Evolutionary conservation across 2,113 vertebrate genomes (phyloP), one percentile per base, ranked within the genome.

Genomic region (Glaucidium brasilianum): DNA sequence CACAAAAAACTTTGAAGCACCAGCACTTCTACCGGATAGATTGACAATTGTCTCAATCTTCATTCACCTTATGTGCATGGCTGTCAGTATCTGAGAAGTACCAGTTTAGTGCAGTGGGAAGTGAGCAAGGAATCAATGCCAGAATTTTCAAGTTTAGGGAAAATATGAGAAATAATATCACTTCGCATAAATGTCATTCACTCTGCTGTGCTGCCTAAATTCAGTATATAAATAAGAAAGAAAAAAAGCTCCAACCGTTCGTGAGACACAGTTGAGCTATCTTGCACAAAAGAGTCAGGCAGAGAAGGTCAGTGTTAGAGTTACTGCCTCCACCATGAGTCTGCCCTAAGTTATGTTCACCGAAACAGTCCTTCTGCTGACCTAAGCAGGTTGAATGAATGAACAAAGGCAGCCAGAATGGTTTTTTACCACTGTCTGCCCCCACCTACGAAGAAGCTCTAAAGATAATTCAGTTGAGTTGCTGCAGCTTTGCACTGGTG

Each of bases 131-230:
- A 93, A 95, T 92, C 85, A 95, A 83, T 94, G 95, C 90, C 92
- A 96, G 91, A 96, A 96, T 91, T 94, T 96, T 97, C 64, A 86
- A 94, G 91, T 93, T 97, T 92, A 78, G 60, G 64, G 76, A 94
- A 88, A 95, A 96, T 95, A 94, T 91, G 91, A 96, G 76, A 97
- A 96, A 96, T 96, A 94, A 92, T 96, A 88, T 92, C 79, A 27
- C 73, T 93, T 95, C 58, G 1, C 95, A 96, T 89, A 95, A 89
- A 94, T 96, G 92, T 91, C 86, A 96, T 91, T 95, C 93, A 91
- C 41, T 95, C 68, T 89, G 43, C 69, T 26, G 41, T 68, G 68
- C 69, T 89, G 76, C 53, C 67, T 93, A 73, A 92, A 97, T 87
- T 89, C 84, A 55, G 50, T 75, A 74, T 78, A 73, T 90, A 93